These are phyloP conservation scores for Hassar affinis DNA, from an alignment of 2,113 vertebrate genomes.

Conservation along the genomic window DNA sequence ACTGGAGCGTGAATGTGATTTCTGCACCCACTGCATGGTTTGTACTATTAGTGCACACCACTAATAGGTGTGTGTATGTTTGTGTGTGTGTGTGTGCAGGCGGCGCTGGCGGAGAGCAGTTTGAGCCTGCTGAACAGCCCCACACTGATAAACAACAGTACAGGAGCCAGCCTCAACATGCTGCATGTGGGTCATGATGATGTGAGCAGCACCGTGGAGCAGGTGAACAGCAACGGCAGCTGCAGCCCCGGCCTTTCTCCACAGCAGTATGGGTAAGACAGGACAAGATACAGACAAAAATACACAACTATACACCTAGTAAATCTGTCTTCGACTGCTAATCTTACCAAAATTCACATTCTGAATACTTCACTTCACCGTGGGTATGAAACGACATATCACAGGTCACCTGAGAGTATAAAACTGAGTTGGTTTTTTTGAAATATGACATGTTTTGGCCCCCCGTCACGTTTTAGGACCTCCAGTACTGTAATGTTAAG, in stretches of 20 bases:
- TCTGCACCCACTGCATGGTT: not conserved
- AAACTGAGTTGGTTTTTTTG: not conserved
- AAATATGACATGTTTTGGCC: not conserved
- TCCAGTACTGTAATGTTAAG: not conserved
- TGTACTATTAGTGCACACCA: not conserved
- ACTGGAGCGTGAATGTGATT: not conserved
- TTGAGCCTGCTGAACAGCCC: constrained; percentile 91
- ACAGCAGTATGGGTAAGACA: constrained; percentile 89
- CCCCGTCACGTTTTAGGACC: not conserved
- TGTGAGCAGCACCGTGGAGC: constrained; percentile 92
- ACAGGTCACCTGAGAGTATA: not conserved
- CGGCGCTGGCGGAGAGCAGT: constrained; percentile 90
- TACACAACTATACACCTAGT: not conserved
- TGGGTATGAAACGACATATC: not conserved
- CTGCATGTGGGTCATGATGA: constrained; percentile 94
- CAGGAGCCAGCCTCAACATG: constrained; percentile 86
- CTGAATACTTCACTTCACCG: not conserved
- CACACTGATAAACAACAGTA: constrained; percentile 84
- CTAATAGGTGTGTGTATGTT: constrained; percentile 23
- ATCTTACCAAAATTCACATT: not conserved
- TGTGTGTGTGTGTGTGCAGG: constrained; percentile 57
- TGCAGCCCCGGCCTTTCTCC: constrained; percentile 95
- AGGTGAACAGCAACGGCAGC: constrained; percentile 96
- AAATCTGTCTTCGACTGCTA: not conserved
- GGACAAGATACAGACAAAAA: not conserved